A percentile compares a stretch with the other conserved stretches of the same genome.
phyloP scores from a whole-genome alignment of 2,797 vertebrate species.

The Rousettus madagascariensis region DNA sequence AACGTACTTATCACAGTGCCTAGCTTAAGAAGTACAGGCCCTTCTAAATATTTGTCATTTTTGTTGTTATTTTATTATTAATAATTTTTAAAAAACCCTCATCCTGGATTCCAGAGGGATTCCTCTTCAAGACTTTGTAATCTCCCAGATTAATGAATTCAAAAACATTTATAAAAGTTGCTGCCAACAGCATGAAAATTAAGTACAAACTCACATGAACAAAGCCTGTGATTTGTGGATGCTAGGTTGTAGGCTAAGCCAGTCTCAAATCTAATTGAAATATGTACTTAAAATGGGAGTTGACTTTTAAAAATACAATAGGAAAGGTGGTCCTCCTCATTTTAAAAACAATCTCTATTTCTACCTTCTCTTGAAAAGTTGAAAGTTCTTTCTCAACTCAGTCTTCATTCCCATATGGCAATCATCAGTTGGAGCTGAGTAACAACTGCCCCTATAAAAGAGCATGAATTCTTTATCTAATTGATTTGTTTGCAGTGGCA shows the following conservation, averaged over 20 bases:
- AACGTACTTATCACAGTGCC: not conserved
- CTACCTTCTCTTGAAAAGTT: not conserved
- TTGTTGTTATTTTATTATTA: not conserved
- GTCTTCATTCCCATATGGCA: not conserved
- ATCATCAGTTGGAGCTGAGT: not conserved
- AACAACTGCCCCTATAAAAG: not conserved
- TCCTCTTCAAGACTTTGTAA: not conserved
- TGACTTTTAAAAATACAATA: not conserved
- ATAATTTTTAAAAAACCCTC: not conserved
- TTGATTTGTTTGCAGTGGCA: not conserved
- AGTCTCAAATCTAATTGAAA: not conserved
- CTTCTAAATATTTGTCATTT: not conserved
- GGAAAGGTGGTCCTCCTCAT: not conserved
- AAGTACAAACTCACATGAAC: not conserved
- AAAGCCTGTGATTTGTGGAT: not conserved
- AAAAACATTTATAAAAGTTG: not conserved
- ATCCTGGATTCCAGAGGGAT: not conserved
- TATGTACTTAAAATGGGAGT: not conserved
- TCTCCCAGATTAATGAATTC: not conserved
- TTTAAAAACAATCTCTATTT: not conserved
- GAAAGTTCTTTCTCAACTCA: not conserved
- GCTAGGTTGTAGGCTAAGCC: not conserved
- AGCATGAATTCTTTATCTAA: not conserved
- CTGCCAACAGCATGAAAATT: not conserved
- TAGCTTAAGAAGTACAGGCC: not conserved